A percentile compares a stretch with the other conserved stretches of the same genome.
These are phyloP conservation scores for Caenorhabditis briggsae DNA, from an alignment of 1,140 invertebrate species.

Conservation along the genomic window DNA sequence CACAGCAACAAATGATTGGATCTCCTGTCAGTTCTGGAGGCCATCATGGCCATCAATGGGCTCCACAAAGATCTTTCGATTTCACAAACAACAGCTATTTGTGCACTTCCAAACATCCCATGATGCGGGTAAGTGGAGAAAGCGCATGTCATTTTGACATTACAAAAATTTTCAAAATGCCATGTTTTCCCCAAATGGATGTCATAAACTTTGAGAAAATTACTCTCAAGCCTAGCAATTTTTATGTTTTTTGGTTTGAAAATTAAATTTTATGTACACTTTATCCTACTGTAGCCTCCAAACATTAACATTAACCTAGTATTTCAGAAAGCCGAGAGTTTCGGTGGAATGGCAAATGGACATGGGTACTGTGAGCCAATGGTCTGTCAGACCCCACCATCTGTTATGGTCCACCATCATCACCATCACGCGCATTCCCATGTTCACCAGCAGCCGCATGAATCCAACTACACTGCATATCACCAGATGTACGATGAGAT, in stretches of 20 bases:
- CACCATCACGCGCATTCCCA: conserved; percentile 15
- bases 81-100: conserved; percentile 50
- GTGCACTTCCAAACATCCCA: conserved; percentile 32
- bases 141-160: no score
- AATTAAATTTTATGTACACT: no score
- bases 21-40: not conserved
- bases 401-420: conserved; percentile 20
- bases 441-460: not conserved
- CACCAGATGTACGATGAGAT: conserved; percentile 22
- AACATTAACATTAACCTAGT: not conserved
- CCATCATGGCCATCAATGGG: conserved; percentile 37
- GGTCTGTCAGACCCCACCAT: conserved; percentile 32
- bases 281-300: no score
- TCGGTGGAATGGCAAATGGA: conserved; percentile 52
- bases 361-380: conserved; percentile 40
- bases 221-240: no score
- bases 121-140: conserved; percentile 14
- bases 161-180: no score
- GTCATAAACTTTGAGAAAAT: no score
- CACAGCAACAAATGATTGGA: not conserved
- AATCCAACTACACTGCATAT: not conserved
- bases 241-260: no score
- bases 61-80: conserved; percentile 43
- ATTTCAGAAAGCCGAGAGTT: conserved; percentile 61
- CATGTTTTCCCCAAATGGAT: no score